Evolutionary conservation across 2,888 invertebrate species (phyloP), one percentile per base, ranked within the genome.

Genomic region (Sphaeridia pumilis): DNA sequence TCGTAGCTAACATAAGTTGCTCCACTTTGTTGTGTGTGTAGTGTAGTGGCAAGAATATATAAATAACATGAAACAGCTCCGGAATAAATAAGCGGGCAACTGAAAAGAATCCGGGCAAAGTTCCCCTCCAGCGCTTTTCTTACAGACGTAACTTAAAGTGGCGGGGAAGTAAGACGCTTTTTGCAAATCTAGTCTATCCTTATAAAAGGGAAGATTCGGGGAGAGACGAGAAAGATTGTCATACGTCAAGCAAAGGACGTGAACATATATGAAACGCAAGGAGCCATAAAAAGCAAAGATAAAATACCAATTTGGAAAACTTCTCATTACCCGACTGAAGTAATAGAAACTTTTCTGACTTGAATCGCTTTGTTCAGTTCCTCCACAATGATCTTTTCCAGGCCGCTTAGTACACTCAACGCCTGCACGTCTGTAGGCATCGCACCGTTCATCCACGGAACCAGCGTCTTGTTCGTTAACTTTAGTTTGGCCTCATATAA

Each of bases 401-500:
- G 46, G 41, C 36, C 47, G 35, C 43, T 46, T 22, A 52, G 21
- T 35, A 52, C 47, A 17, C 35, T 27, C 17, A 52, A 38, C 43
- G 46, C 52, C 25, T 21, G 25, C 26, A 25, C 42, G n/a, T 52
- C 43, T 12, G 52, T 47, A 12, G 52, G 47, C 24, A 47, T 52
- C 20, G 52, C 42, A 21, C 34, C 24, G 26, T 28, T 47, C 42
- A 47, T 43, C 52, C 52, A 52, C 21, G 31, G 42, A 17, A 47
- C 46, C 35, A 52, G 47, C n/a, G 31, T 21, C 4, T 47, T 27
- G 26, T 52, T 47, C 2, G 52, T 42, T 17, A 52, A 47, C 31
- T 52, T 52, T 26, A 52, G 27, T 26, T 52, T 52, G n/a, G 47
- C 52, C 26, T 52, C 52, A 21, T 52, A 52, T 2, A 46, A 42